Base-by-base conservation (phyloP, 2,888 invertebrate genomes). In the Psylliodes chrysocephalus region DNA sequence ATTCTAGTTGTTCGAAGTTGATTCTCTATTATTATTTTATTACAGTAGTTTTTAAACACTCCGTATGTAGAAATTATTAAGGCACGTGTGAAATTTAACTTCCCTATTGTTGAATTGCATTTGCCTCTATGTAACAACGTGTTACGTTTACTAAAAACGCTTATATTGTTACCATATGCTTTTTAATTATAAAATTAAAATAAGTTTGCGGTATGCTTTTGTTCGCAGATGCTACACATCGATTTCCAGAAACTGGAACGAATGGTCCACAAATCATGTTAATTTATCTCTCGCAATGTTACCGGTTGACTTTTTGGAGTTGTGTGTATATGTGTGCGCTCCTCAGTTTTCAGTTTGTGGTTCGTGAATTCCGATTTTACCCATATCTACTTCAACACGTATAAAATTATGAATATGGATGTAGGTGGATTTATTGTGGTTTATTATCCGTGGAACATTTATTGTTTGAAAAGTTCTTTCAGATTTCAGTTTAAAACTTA, bases 111-210 rank as follows among this genome's bases (percentile, higher is more conserved):
- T 10, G 10, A 42, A 42, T 10, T 42, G n/a, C 10, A 42, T 17
- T 42, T 42, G 8, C 18, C 2, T 42, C 18, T 2, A 42, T 18
- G 30, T 49, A 28, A 49, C 28, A 49, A 49, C 49, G 49, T 49
- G 49, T 28, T 49, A 30, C 49, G 28, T 49, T 14, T 28, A 49
- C 49, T 1, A 49, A 49, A 49, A 25, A 30, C 22, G 15, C 49
- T 49, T 49, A 15, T 28, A 15, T 28, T 49, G 30, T 49, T 49
- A 30, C 30, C 49, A 49, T 49, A 49, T 49, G 49, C 28, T 28
- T 15, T 49, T 49, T 49, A 49, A 49, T 49, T 49, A 49, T 49
- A 49, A 49, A 49, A 49, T 49, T 49, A 49, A 12, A 49, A 49
- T 49, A 49, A 49, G 49, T 49, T 49, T 49, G 4, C 49, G 30